Evolutionary conservation across 1,140 invertebrate species (phyloP).

Genomic region (Pogonognathellus flavescens): DNA sequence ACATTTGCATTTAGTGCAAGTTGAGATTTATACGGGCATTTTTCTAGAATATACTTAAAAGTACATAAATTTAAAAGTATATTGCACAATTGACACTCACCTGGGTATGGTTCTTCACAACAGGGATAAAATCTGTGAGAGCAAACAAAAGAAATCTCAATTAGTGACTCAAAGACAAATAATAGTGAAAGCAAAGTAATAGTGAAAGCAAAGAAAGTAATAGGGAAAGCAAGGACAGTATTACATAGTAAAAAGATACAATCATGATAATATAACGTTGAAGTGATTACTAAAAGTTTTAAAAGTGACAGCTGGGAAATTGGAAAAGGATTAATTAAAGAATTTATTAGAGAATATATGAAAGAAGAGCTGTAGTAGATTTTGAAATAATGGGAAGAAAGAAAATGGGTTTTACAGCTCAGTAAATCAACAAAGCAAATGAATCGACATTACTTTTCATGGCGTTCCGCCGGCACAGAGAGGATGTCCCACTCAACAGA

Average conservation of each 20-base stretch:
- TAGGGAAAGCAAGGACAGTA: too few relatives aligned
- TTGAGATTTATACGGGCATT: too few relatives aligned
- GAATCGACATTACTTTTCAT: conserved; percentile 49
- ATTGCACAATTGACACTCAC: conserved; percentile 70
- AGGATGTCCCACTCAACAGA: conserved; percentile 99
- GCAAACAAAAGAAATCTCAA: not conserved
- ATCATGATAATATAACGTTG: too few relatives aligned
- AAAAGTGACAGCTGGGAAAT: too few relatives aligned
- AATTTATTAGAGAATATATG: too few relatives aligned
- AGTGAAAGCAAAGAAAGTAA: not conserved
- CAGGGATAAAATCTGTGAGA: conserved; percentile 85
- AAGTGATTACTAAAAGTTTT: too few relatives aligned
- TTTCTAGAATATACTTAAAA: too few relatives aligned
- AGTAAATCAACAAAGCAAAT: not conserved
- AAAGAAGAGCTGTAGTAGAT: too few relatives aligned
- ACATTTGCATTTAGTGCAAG: too few relatives aligned
- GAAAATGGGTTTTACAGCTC: not conserved
- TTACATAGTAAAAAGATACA: too few relatives aligned
- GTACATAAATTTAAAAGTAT: too few relatives aligned
- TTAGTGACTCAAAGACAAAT: not conserved
- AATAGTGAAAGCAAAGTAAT: not conserved
- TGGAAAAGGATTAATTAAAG: too few relatives aligned
- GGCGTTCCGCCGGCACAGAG: conserved; percentile 81
- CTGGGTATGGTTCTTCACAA: conserved; percentile 88
- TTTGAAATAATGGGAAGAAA: not conserved